A percentile compares a stretch with the other conserved stretches of the same genome.
Conservation (phyloP, 2,888 invertebrate genomes). For the Rhagium mordax region DNA sequence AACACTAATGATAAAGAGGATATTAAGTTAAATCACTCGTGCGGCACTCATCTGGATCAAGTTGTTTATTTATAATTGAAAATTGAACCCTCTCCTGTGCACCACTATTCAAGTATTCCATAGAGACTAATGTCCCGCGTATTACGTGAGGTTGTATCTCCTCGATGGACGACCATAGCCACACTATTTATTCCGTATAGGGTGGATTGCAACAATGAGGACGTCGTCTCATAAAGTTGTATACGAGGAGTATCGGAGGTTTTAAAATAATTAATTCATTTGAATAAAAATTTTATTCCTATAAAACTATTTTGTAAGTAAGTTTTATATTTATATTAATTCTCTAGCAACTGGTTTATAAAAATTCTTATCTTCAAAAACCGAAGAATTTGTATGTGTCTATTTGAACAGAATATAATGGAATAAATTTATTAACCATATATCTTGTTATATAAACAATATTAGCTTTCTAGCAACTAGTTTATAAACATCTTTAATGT, state of each 20-base stretch:
- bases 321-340: too few relatives aligned
- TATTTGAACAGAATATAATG: too few relatives aligned
- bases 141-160: conserved; percentile 6
- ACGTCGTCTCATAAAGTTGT: not conserved
- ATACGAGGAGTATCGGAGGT: not conserved
- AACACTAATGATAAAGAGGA: conserved; percentile 35
- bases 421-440: too few relatives aligned
- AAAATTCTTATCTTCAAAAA: too few relatives aligned
- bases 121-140: conserved; percentile 27
- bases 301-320: too few relatives aligned
- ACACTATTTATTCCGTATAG: not conserved
- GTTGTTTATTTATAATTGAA: conserved; percentile 40
- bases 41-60: conserved; percentile 38
- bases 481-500: too few relatives aligned
- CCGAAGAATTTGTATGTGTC: too few relatives aligned
- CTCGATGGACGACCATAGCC: not conserved
- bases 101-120: conserved; percentile 30
- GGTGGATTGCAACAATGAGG: not conserved
- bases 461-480: too few relatives aligned
- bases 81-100: conserved; percentile 29
- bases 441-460: too few relatives aligned
- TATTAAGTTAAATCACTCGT: conserved; percentile 35
- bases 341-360: too few relatives aligned
- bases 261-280: too few relatives aligned
- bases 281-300: too few relatives aligned